Conservation (phyloP, 2,113 vertebrate genomes). For the Bothrops jararaca region DNA sequence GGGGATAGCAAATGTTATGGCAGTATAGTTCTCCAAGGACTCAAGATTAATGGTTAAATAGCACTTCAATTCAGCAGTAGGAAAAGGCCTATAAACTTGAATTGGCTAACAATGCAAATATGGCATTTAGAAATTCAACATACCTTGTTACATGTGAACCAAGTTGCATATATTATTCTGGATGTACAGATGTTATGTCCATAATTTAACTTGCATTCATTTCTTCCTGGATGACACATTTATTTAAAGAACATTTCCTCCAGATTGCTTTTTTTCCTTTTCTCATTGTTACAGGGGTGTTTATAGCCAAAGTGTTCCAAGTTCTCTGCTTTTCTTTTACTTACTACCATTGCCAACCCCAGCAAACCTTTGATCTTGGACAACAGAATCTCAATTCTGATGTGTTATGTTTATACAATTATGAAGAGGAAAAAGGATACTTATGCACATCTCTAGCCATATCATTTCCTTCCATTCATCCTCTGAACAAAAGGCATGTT, state of each 20-base stretch:
- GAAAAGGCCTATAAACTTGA: background rate
- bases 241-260: background rate
- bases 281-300: background rate
- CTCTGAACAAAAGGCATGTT: background rate
- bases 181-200: background rate
- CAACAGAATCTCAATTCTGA: conserved; percentile 2
- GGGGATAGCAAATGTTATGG: background rate
- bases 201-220: background rate
- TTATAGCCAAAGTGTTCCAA: background rate
- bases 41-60: background rate
- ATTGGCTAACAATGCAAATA: background rate
- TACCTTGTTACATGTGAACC: background rate
- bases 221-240: background rate
- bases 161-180: background rate
- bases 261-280: background rate
- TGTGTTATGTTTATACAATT: background rate
- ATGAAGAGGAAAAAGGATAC: background rate
- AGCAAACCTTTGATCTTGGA: background rate
- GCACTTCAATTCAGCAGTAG: background rate
- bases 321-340: background rate
- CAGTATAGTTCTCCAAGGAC: background rate
- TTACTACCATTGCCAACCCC: too few relatives aligned
- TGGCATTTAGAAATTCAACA: background rate
- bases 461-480: background rate
- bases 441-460: background rate